These are phyloP conservation scores for Trichopoda pennipes DNA, from an alignment of 2,888 invertebrate species.

Conservation along the genomic window DNA sequence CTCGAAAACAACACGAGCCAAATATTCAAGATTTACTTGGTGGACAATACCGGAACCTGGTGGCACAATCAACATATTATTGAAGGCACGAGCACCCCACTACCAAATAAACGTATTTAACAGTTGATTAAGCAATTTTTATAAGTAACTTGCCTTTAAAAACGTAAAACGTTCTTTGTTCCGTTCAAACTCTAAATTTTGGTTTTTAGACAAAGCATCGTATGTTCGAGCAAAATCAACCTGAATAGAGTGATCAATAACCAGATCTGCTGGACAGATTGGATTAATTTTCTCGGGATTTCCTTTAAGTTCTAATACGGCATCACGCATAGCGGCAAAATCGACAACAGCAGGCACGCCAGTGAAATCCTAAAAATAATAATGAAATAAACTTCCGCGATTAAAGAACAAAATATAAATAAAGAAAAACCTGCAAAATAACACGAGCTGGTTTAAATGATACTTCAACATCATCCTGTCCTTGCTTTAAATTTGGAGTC, in stretches of 20 bases:
- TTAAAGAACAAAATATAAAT: background rate
- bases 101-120: slow-evolving; percentile 78
- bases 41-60: slow-evolving; percentile 99
- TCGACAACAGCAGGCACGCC: slow-evolving; percentile 99
- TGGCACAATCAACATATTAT: slow-evolving; percentile 98
- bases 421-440: slow-evolving; percentile 90
- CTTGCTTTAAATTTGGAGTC: slow-evolving; percentile 83
- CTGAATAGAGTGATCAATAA: slow-evolving; percentile 99
- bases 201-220: slow-evolving; percentile 94
- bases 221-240: slow-evolving; percentile 94
- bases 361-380: slow-evolving; percentile 88
- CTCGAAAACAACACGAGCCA: slow-evolving; percentile 94
- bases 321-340: slow-evolving; percentile 99
- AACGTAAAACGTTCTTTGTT: slow-evolving; percentile 98
- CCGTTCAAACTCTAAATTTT: slow-evolving; percentile 96
- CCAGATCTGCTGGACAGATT: slow-evolving; percentile 97
- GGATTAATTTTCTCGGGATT: slow-evolving; percentile 97
- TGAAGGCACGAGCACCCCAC: slow-evolving; percentile 98
- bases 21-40: slow-evolving; percentile 98
- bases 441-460: slow-evolving; percentile 98
- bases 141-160: slow-evolving; percentile 87
- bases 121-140: background rate
- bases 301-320: slow-evolving; percentile 92
- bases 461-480: slow-evolving; percentile 88
- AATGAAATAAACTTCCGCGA: background rate